Percentiles rank a stretch among this genome's conserved stretches.
Conservation (phyloP, 2,113 vertebrate genomes). For the Fukomys damarensis region DNA sequence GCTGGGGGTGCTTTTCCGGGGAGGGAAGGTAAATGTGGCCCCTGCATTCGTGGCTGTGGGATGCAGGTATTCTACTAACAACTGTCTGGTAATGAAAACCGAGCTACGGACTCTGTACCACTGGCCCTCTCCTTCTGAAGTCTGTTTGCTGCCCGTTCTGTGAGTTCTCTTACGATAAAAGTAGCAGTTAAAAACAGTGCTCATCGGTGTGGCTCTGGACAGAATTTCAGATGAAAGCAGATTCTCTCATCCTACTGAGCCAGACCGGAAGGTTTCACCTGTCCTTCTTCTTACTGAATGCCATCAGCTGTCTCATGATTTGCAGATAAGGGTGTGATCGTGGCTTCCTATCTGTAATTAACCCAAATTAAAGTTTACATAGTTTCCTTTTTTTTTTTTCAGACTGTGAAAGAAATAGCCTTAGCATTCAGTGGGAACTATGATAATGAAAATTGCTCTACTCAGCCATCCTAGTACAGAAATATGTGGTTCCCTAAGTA, state of each 20-base stretch:
- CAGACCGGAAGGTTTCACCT: constrained; percentile 36
- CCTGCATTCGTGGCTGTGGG: constrained; percentile 37
- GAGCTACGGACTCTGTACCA: constrained; percentile 31
- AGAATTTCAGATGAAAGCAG: constrained; percentile 70
- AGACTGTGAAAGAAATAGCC: not conserved
- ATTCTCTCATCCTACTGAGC: constrained; percentile 23
- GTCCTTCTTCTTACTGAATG: constrained; percentile 43
- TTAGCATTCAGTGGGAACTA: not conserved
- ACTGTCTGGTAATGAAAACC: constrained; percentile 73
- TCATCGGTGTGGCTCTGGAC: constrained; percentile 26
- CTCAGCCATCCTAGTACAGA: not conserved
- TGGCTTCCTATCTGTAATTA: constrained; percentile 43
- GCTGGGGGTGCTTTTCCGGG: constrained; percentile 54
- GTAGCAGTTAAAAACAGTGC: constrained; percentile 18
- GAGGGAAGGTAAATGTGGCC: constrained; percentile 58
- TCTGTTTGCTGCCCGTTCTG: constrained; percentile 75
- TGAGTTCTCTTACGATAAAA: constrained; percentile 72
- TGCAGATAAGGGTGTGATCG: not conserved
- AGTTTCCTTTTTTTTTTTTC: not conserved
- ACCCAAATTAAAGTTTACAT: constrained; percentile 18
- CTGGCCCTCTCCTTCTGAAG: constrained; percentile 75
- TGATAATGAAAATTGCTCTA: constrained; percentile 24
- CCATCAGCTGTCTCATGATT: not conserved
- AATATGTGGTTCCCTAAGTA: constrained; percentile 63
- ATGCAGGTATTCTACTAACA: constrained; percentile 74